Evolutionary conservation across 2,888 invertebrate species (phyloP).

Genomic region (Aromia moschata): DNA sequence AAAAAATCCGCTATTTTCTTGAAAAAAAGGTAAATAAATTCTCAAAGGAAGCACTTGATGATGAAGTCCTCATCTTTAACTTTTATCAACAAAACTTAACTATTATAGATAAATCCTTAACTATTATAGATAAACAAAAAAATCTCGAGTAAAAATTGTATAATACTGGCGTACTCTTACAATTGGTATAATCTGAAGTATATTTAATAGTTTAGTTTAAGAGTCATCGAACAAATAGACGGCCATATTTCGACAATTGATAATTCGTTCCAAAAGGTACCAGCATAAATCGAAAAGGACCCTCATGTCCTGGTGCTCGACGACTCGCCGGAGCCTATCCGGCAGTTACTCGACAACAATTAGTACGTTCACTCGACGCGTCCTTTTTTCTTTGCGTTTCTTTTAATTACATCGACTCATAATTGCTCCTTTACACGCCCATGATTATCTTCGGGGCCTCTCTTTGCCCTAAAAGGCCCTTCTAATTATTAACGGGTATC

Average conservation of each 20-base stretch:
- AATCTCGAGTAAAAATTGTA: no score
- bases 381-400: constrained; percentile 15
- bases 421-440: constrained; percentile 5
- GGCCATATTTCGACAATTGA: neutral
- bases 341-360: constrained; percentile 30
- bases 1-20: no score
- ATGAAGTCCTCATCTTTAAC: no score
- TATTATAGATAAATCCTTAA: no score
- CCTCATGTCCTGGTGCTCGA: constrained; percentile 30
- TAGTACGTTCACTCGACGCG: constrained; percentile 27
- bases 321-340: constrained; percentile 29
- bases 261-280: neutral
- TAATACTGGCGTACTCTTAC: no score
- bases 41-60: no score
- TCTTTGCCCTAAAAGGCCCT: constrained; percentile 4
- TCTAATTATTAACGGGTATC: constrained; percentile 9
- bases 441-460: constrained; percentile 12
- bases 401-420: constrained; percentile 21
- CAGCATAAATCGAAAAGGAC: constrained; percentile 28
- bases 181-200: no score
- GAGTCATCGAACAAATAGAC: constrained; percentile 3
- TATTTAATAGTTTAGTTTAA: no score
- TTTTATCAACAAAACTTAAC: no score
- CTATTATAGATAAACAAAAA: no score
- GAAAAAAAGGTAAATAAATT: no score